Base-by-base conservation (phyloP, 2,797 vertebrate genomes). In the Astyanax mexicanus region DNA sequence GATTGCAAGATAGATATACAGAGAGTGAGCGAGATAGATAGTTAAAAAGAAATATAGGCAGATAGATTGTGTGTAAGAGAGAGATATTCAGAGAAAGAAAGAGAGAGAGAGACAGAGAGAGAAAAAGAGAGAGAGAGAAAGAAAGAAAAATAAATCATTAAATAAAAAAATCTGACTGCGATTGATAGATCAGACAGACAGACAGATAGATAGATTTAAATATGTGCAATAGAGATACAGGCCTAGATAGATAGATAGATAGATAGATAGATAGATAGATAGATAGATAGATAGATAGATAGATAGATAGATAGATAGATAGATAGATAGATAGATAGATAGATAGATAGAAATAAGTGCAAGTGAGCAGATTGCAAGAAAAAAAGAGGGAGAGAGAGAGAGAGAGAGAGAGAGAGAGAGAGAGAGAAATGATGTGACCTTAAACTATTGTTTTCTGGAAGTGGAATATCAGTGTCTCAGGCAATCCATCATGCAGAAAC, bases 391-490 rank as follows among this genome's bases (percentile, higher is more conserved):
- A 35, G 6, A 72, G 44, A 76, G 21, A 74, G 0, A 10, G 38
- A 58, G 7, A 61, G 29, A 37, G n/a, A 64, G 0, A 47, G 35
- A 49, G 0, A 38, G 38, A 51, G 4, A 54, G 1, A 52, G 25
- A 7, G 42, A 37, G 67, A 35, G 67, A 17, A 47, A 52, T 27
- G 27, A 64, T 45, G 23, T 45, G 40, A 65, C 23, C 23, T 65
- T 61, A 60, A 21, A 19, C 49, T 47, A 47, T 40, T 72, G 29
- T 72, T 7, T 52, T 72, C 8, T 42, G 52, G 64, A 54, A 67
- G 68, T 81, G 54, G 76, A 74, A 74, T 65, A 45, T 37, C 55
- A 62, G 29, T 82, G 82, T 79, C 25, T 38, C 19, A 75, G 57
- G 9, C 25, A 78, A 75, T 80, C 78, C 32, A 81, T 68, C 65